A percentile compares a stretch with the other conserved stretches of the same genome.
Conservation (phyloP, 1,140 invertebrate species). For the Drosophila eugracilis region DNA sequence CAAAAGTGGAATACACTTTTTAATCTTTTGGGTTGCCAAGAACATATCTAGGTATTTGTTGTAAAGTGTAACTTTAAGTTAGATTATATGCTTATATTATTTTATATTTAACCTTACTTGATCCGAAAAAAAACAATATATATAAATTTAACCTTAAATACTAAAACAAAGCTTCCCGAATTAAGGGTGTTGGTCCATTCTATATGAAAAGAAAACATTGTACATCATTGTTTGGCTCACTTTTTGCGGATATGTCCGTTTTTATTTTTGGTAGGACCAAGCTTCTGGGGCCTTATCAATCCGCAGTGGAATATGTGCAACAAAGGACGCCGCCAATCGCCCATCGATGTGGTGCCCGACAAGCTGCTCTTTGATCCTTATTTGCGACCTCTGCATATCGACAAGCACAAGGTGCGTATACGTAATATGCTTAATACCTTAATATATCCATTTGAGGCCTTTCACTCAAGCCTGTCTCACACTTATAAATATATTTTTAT, state of each 20-base stretch:
- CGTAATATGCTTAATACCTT: no score
- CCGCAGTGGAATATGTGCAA: slow-evolving; percentile 98
- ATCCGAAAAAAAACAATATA: no score
- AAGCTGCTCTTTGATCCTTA: slow-evolving; percentile 97
- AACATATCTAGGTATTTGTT: no score
- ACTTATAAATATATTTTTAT: no score
- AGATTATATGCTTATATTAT: neutral
- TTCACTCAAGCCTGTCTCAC: no score
- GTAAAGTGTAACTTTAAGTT: no score
- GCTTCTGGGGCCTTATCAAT: slow-evolving; percentile 98
- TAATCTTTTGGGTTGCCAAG: neutral
- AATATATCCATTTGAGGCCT: no score
- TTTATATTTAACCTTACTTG: no score
- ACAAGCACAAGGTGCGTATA: slow-evolving; percentile 94
- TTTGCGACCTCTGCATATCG: slow-evolving; percentile 93
- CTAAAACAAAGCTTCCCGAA: no score
- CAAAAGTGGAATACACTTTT: neutral
- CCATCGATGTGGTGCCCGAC: slow-evolving; percentile 97
- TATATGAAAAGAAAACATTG: neutral
- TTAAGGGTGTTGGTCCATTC: no score
- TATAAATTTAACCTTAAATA: no score
- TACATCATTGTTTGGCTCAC: neutral
- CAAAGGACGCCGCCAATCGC: slow-evolving; percentile 96
- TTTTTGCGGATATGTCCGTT: slow-evolving; percentile 4
- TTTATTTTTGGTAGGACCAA: slow-evolving; percentile 90